phyloP scores from a whole-genome alignment of 2,113 vertebrate species.

The Eolophus roseicapilla region DNA sequence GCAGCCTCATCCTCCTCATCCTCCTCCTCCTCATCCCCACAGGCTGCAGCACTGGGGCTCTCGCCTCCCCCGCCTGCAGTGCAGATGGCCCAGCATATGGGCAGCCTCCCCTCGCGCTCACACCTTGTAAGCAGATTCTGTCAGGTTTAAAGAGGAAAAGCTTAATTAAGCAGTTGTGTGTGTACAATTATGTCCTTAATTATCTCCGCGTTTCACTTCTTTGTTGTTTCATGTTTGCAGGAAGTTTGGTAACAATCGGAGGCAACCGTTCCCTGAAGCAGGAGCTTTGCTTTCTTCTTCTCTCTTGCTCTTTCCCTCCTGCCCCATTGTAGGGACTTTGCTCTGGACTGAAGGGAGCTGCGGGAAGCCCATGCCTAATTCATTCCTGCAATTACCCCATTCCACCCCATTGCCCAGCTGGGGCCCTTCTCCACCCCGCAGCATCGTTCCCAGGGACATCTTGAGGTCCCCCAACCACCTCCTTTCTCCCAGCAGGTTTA shows the following conservation, averaged over 20 bases:
- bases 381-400: not conserved
- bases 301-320: not conserved
- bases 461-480: not conserved
- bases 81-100: conserved; percentile 79
- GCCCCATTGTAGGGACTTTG: not conserved
- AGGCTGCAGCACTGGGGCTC: not conserved
- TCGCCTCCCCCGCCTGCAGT: not conserved
- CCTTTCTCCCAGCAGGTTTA: not conserved
- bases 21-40: not conserved
- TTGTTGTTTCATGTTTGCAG: conserved; percentile 49
- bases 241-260: conserved; percentile 67
- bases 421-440: not conserved
- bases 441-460: not conserved
- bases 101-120: conserved; percentile 52
- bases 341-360: not conserved
- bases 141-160: conserved; percentile 76
- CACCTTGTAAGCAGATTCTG: conserved; percentile 76
- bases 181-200: conserved; percentile 77
- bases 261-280: not conserved
- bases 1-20: not conserved
- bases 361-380: not conserved
- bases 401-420: not conserved
- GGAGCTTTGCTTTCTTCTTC: not conserved
- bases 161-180: conserved; percentile 79
- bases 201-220: conserved; percentile 65